Base-by-base conservation (phyloP, 2,888 invertebrate species). In the Anoplius nigerrimus region DNA sequence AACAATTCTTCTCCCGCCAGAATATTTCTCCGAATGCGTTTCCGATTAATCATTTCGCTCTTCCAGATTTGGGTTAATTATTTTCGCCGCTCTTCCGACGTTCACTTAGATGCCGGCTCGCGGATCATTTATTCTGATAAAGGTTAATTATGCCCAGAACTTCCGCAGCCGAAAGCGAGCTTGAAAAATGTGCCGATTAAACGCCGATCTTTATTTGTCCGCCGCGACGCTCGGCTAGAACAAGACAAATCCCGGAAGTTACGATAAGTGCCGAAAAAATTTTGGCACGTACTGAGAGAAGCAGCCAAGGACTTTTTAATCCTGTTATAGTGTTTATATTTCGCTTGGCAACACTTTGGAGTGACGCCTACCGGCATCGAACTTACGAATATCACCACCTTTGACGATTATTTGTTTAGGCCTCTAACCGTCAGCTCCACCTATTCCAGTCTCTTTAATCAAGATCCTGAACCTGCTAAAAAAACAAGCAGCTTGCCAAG, bases 371-470 rank as follows among this genome's bases (percentile, higher is more conserved):
- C 51, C 45, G 22, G n/a, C 59, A 52, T 52, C 11, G 34, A 66
- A 63, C 56, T 67, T 67, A 69, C 57, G 69, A 66, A 61, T 71
- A 71, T 74, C 52, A 52, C 16, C 57, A 65, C 24, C 68, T 79
- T 79, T 68, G 71, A 72, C 55, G 64, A 53, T 27, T 59, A 71
- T 71, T 69, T 69, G 54, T 51, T 42, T 43, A 20, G 20, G 61
- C 45, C 59, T 79, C 68, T 65, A 56, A 59, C 59, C 53, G 16
- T 53, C 56, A 53, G 51, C 59, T 53, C 62, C 21, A 24, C 61
- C 58, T 53, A 61, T 45, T 46, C 24, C 11, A 22, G 46, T 62
- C 65, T 34, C 75, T 79, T 76, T 75, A 76, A 76, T 79, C 69
- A 79, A 66, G 72, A 63, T 34, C 63, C 69, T 56, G 52, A 65